A percentile compares a stretch with the other conserved stretches of the same genome.
Conservation (phyloP, 2,888 invertebrate species). For the Ophonus ardosiacus region DNA sequence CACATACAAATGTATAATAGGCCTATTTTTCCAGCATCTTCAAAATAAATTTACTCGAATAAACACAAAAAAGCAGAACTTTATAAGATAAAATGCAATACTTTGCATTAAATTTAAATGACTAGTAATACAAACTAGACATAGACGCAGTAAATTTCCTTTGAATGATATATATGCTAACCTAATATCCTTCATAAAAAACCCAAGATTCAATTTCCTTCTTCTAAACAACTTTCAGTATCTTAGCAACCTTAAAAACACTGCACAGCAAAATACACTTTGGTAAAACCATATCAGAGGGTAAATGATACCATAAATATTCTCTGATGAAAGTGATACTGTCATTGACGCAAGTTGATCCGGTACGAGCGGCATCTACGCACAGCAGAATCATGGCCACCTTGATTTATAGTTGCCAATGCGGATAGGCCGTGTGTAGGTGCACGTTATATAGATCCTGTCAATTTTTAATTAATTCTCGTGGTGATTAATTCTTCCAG, state of each 20-base stretch:
- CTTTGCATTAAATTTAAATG: too few relatives aligned
- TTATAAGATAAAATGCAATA: too few relatives aligned
- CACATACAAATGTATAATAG: too few relatives aligned
- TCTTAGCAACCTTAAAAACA: slow-evolving; percentile 11
- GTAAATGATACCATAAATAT: slow-evolving; percentile 54
- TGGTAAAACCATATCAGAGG: slow-evolving; percentile 9
- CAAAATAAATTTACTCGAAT: too few relatives aligned
- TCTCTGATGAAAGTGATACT: slow-evolving; percentile 38
- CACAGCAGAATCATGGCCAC: not conserved
- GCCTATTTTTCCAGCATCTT: too few relatives aligned
- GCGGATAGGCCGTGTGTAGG: slow-evolving; percentile 16
- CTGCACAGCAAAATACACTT: slow-evolving; percentile 16
- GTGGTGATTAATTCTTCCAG: slow-evolving; percentile 50
- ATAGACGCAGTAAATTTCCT: too few relatives aligned
- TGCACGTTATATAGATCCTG: slow-evolving; percentile 19
- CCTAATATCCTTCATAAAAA: not conserved
- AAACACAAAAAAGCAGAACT: too few relatives aligned
- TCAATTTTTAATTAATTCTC: slow-evolving; percentile 58
- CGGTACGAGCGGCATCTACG: slow-evolving; percentile 15
- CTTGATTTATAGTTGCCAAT: slow-evolving; percentile 50
- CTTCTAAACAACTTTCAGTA: not conserved
- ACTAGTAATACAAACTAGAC: too few relatives aligned
- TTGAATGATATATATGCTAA: too few relatives aligned
- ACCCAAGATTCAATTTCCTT: not conserved
- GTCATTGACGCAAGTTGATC: slow-evolving; percentile 39